These are phyloP conservation scores for Cylas formicarius DNA, from an alignment of 1,140 invertebrate genomes.

Conservation along the genomic window DNA sequence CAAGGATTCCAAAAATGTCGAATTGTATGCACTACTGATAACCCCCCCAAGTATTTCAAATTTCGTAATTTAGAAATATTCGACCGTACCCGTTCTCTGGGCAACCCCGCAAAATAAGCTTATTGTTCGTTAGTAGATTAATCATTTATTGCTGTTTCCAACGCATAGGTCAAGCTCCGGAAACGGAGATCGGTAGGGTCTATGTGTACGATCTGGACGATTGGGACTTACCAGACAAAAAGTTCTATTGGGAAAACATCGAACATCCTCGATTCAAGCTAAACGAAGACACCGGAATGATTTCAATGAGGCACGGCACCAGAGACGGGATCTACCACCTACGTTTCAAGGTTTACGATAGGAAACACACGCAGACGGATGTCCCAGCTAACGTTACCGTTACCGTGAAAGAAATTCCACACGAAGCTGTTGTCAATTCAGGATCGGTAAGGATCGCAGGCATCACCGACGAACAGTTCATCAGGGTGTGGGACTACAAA, in stretches of 20 bases:
- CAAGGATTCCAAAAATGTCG: too few species aligned
- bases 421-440: slow-evolving; percentile 91
- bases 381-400: slow-evolving; percentile 89
- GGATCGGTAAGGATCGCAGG: slow-evolving; percentile 89
- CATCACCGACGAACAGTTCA: slow-evolving; percentile 94
- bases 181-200: slow-evolving; percentile 89
- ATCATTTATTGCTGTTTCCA: too few species aligned
- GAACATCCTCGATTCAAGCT: slow-evolving; percentile 80
- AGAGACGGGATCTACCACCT: slow-evolving; percentile 79
- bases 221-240: slow-evolving; percentile 95
- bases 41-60: too few species aligned
- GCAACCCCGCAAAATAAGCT: too few species aligned
- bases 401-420: slow-evolving; percentile 85
- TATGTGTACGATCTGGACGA: slow-evolving; percentile 96
- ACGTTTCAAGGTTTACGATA: slow-evolving; percentile 87
- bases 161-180: slow-evolving; percentile 72
- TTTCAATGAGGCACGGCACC: slow-evolving; percentile 88
- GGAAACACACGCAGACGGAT: slow-evolving; percentile 87
- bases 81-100: too few species aligned
- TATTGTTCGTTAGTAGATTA: too few species aligned
- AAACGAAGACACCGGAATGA: slow-evolving; percentile 88
- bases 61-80: too few species aligned
- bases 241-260: slow-evolving; percentile 84
- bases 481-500: slow-evolving; percentile 88
- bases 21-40: too few species aligned